Evolutionary conservation across 2,888 invertebrate genomes (phyloP), one percentile per base, ranked within the genome.

Genomic region (Hipparchia semele): DNA sequence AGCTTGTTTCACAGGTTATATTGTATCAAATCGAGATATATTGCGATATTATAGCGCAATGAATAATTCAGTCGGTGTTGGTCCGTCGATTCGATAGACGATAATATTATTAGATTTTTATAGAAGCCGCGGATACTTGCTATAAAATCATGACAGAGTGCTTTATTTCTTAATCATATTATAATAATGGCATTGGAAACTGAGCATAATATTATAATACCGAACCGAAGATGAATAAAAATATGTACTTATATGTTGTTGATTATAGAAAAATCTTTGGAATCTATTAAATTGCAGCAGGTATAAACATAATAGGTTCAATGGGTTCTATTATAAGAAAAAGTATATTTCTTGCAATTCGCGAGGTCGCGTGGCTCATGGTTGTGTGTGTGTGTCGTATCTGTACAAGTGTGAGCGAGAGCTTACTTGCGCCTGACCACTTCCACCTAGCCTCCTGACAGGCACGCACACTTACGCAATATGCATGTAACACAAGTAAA

Each of bases 21-120:
- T 73, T 73, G 65, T 75, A 68, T 64, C 46, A 49, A 64, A 70
- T 71, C 66, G 58, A 70, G 69, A 72, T 75, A 62, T 72, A 74
- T 69, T 72, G 68, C 65, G 59, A 64, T 74, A 70, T 72, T 70
- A 70, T 72, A 71, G 72, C 46, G 56, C 66, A 54, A 74, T 76
- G 72, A 76, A 76, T 76, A 74, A 74, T 74, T 76, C 74, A 74
- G 70, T 68, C 56, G 68, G 73, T 74, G 66, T 72, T 73, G 71
- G 73, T 73, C 69, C 73, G 72, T 72, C 72, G 68, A 75, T 75
- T 70, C 69, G 73, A 75, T 73, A 70, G 71, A 71, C 75, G 75
- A 73, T 73, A 73, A 71, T 73, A 75, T 75, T 75, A 71, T 74
- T 76, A 72, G 74, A 72, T 74, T 74, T 75, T 75, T 75, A 75